Percentiles rank a stretch among this genome's conserved stretches.
phyloP scores from a whole-genome alignment of 2,797 vertebrate genomes.

The Macropodus opercularis region DNA sequence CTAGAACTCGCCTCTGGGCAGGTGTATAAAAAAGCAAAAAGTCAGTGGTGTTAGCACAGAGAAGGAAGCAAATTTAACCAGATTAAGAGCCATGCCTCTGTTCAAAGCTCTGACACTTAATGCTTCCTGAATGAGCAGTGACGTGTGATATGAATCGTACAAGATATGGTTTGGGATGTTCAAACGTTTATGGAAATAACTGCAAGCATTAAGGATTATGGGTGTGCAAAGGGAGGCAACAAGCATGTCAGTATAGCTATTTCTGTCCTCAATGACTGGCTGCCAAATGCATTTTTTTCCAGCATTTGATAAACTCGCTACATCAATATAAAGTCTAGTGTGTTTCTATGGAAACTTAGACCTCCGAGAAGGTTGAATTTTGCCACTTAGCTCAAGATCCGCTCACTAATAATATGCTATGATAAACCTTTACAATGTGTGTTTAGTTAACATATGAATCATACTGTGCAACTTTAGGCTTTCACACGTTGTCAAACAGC shows the following conservation, averaged over 20 bases:
- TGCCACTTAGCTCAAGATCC: constrained; percentile 64
- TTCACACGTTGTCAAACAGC: background rate
- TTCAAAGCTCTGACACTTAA: constrained; percentile 77
- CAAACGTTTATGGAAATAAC: constrained; percentile 78
- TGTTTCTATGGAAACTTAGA: constrained; percentile 84
- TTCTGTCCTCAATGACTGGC: constrained; percentile 78
- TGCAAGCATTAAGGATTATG: constrained; percentile 78
- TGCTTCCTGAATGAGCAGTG: constrained; percentile 75
- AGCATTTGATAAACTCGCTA: constrained; percentile 79
- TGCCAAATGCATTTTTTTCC: constrained; percentile 74
- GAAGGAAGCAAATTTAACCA: constrained; percentile 72
- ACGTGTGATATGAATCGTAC: constrained; percentile 75
- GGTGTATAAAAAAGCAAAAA: constrained; percentile 71
- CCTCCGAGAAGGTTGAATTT: constrained; percentile 74
- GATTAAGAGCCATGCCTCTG: constrained; percentile 72
- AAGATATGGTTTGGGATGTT: constrained; percentile 75
- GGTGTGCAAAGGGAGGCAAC: constrained; percentile 76
- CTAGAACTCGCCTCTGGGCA: constrained; percentile 76
- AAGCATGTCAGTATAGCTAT: constrained; percentile 80
- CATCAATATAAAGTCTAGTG: constrained; percentile 79
- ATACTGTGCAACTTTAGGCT: background rate
- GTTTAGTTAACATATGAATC: constrained; percentile 22
- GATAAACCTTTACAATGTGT: constrained; percentile 30
- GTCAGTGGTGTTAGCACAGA: constrained; percentile 63
- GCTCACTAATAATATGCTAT: constrained; percentile 44